phyloP scores from a whole-genome alignment of 2,888 invertebrate genomes.

The Leucozona laternaria region DNA sequence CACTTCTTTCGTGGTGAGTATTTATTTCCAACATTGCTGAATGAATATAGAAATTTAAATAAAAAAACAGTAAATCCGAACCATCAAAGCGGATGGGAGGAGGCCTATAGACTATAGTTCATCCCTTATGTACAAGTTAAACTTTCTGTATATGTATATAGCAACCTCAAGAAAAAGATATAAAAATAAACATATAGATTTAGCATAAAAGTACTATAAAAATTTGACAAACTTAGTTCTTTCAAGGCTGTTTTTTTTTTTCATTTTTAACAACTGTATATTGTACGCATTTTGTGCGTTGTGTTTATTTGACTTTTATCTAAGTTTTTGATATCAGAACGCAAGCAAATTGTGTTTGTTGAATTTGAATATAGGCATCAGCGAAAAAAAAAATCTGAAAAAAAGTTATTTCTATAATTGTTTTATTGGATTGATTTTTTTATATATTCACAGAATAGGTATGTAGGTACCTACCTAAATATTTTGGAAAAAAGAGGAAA shows the following conservation, averaged over 20 bases:
- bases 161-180: neutral
- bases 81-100: conserved; percentile 18
- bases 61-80: conserved; percentile 67
- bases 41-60: conserved; percentile 65
- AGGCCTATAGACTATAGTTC: conserved; percentile 17
- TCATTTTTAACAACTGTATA: conserved; percentile 13
- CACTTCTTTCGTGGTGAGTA: conserved; percentile 40
- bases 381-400: conserved; percentile 13
- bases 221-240: conserved; percentile 64
- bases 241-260: conserved; percentile 27
- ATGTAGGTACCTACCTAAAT: neutral
- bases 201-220: conserved; percentile 71
- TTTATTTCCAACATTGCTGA: conserved; percentile 41
- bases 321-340: conserved; percentile 50
- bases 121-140: conserved; percentile 32
- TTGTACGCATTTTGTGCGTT: conserved; percentile 37
- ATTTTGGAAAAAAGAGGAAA: conserved; percentile 2
- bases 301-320: conserved; percentile 68
- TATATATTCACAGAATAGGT: conserved; percentile 16
- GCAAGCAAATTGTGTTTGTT: conserved; percentile 29
- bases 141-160: conserved; percentile 5
- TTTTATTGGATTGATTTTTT: conserved; percentile 54
- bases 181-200: conserved; percentile 58
- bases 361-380: conserved; percentile 41
- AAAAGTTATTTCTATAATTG: conserved; percentile 48